Base-by-base conservation (phyloP, 2,113 vertebrate genomes). In the Mellivora capensis region DNA sequence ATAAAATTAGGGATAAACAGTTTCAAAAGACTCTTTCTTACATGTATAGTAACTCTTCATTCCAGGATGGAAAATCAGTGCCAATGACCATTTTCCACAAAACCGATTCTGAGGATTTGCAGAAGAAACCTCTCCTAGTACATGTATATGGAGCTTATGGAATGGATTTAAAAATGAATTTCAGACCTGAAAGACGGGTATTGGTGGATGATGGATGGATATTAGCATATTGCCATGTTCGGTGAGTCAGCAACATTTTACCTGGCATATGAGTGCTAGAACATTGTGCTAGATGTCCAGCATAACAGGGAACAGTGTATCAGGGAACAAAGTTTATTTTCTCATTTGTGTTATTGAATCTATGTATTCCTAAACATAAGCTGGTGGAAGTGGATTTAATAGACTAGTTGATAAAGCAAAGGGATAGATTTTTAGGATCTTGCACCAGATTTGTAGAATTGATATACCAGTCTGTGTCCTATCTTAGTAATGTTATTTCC, bases 141-240 rank as follows among this genome's bases (percentile, higher is more conserved):
- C 99, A 99, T 95, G 99, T 99, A 31, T 99, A 99, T 80, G 99
- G 99, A 96, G 99, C 99, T 95, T 99, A 99, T 57, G 99, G 99
- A 87, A 98, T 99, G 98, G 99, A 99, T 93, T 98, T 99, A 94
- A 98, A 99, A 98, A 99, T 99, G 99, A 99, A 98, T 87, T 99
- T 99, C 98, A 99, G 99, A 98, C 99, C 99, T 97, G 99, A 99
- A 94, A 99, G 99, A 93, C 98, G 99, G 97, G 97, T 99, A 87
- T 98, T 99, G 98, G 98, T 99, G 98, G 99, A 99, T 3, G 98
- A 99, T 72, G 99, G 99, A 59, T 99, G 99, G 99, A 99, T 99
- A 97, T 98, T 99, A 97, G 99, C 99, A 59, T 99, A 99, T 98
- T 99, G 99, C 98, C 99, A 99, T 52, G 99, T 99, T 98, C 99